Evolutionary conservation across 2,888 invertebrate species (phyloP).

Genomic region (Tipula unca): DNA sequence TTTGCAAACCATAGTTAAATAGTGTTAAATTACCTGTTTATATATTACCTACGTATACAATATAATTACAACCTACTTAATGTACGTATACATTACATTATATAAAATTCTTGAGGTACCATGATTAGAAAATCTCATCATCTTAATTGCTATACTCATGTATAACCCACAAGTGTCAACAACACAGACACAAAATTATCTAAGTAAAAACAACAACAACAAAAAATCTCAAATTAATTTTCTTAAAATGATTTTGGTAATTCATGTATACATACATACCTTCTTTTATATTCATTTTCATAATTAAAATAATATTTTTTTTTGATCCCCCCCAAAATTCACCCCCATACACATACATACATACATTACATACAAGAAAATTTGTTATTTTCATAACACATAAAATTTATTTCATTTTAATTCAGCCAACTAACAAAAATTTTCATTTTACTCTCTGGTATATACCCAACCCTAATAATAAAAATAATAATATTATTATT

Average conservation of each 20-base stretch:
- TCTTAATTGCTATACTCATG: neutral
- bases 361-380: neutral
- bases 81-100: neutral
- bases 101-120: neutral
- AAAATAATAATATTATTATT: neutral
- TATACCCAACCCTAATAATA: neutral
- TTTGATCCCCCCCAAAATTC: neutral
- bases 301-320: constrained; percentile 3
- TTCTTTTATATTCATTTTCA: neutral
- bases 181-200: no score
- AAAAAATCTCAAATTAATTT: neutral
- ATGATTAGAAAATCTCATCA: constrained; percentile 9
- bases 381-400: neutral
- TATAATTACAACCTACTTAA: neutral
- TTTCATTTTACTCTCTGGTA: neutral
- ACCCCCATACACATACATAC: neutral
- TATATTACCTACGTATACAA: neutral
- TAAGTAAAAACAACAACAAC: no score
- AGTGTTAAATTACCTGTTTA: neutral
- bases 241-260: neutral
- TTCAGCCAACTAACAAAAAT: neutral
- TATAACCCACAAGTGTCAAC: neutral
- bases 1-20: neutral
- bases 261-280: neutral
- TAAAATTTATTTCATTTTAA: neutral